Percentiles rank a stretch among this genome's conserved stretches.
These are phyloP conservation scores for Riptortus pedestris DNA, from an alignment of 1,140 invertebrate species.

Conservation along the genomic window DNA sequence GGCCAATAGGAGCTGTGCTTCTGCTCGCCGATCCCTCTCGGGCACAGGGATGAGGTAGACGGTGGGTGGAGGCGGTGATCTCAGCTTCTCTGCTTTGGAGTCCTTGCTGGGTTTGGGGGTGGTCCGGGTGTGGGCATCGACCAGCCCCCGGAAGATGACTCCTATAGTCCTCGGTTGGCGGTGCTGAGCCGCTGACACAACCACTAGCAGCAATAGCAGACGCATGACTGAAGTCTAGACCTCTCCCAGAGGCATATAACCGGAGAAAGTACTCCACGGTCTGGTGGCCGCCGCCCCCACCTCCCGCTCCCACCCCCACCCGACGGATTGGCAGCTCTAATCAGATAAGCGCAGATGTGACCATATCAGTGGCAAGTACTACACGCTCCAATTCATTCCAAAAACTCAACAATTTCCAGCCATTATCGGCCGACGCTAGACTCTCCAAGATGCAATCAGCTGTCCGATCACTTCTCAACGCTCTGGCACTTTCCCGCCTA, in stretches of 20 bases:
- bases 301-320: not conserved
- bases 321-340: too few relatives aligned
- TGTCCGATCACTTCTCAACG: too few relatives aligned
- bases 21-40: not conserved
- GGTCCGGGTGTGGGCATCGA: conserved; percentile 6
- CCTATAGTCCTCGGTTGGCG: conserved; percentile 26
- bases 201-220: not conserved
- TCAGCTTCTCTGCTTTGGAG: conserved; percentile 13
- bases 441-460: too few relatives aligned
- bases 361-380: too few relatives aligned
- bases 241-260: not conserved
- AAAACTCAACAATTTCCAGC: too few relatives aligned
- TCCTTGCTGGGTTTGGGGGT: not conserved
- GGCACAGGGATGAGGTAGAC: conserved; percentile 24
- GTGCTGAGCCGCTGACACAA: not conserved
- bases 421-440: too few relatives aligned
- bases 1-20: not conserved
- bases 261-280: conserved; percentile 4
- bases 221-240: not conserved
- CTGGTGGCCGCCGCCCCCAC: not conserved
- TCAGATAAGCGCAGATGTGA: too few relatives aligned
- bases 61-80: conserved; percentile 14
- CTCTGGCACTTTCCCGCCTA: too few relatives aligned
- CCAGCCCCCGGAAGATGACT: conserved; percentile 24
- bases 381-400: too few relatives aligned